Percentiles rank a stretch among this genome's conserved stretches.
phyloP scores from a whole-genome alignment of 2,888 invertebrate species.

The Callyntrura sp. region DNA sequence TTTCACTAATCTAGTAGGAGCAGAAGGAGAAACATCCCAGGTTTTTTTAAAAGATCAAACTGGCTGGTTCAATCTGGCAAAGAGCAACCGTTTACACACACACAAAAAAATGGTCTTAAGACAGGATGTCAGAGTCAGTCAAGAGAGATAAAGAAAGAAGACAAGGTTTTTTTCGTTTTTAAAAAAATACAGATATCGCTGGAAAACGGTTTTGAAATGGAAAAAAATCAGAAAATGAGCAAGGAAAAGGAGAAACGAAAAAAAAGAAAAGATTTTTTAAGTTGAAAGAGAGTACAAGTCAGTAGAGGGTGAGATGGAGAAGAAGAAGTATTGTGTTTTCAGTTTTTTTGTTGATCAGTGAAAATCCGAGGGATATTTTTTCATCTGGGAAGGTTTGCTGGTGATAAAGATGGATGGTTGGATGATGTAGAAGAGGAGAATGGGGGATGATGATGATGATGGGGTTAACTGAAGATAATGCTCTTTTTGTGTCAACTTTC shows the following conservation, averaged over 20 bases:
- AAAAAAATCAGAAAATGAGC: constrained; percentile 36
- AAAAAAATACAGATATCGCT: constrained; percentile 52
- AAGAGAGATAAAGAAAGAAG: constrained; percentile 55
- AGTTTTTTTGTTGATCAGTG: not conserved
- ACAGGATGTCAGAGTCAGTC: constrained; percentile 18
- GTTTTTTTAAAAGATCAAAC: constrained; percentile 31
- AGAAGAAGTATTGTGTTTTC: not conserved
- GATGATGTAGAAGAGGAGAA: too few relatives aligned
- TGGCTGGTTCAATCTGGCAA: constrained; percentile 27
- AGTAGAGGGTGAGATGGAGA: not conserved
- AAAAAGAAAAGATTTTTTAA: constrained; percentile 34
- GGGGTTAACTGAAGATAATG: constrained; percentile 41
- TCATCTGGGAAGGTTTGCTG: constrained; percentile 1
- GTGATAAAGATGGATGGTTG: constrained; percentile 33
- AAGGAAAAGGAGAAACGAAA: too few relatives aligned
- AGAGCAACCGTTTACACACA: constrained; percentile 11
- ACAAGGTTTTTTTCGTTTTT: constrained; percentile 8
- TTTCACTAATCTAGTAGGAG: constrained; percentile 42
- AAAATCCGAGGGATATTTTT: constrained; percentile 6
- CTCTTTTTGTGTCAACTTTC: constrained; percentile 16
- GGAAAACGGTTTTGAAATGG: not conserved
- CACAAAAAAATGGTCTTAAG: not conserved
- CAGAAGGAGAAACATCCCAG: too few relatives aligned
- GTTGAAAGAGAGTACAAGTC: not conserved
- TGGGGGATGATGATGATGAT: too few relatives aligned